These are phyloP conservation scores for Atrichornis clamosus DNA, from an alignment of 2,113 vertebrate genomes.

Conservation along the genomic window DNA sequence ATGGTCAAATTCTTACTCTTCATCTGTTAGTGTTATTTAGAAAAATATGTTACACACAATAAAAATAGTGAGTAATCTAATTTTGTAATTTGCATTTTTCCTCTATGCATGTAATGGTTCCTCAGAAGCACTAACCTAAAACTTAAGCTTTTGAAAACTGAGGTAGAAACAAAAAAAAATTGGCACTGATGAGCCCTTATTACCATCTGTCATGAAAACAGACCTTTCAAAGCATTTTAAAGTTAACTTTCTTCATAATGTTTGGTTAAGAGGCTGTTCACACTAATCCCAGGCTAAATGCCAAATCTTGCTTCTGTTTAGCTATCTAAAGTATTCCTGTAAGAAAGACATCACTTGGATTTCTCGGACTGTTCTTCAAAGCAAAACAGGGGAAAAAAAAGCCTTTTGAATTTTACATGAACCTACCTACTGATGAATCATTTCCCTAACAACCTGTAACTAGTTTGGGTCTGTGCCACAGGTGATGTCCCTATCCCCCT, in stretches of 20 bases:
- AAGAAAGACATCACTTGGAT: slow-evolving; percentile 50
- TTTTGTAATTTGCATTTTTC: neutral
- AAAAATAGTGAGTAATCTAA: neutral
- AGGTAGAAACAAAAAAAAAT: slow-evolving; percentile 50
- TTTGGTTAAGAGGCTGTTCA: slow-evolving; percentile 60
- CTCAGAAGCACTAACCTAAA: slow-evolving; percentile 28
- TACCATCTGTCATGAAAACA: slow-evolving; percentile 65
- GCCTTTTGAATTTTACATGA: neutral
- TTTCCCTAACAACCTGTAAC: neutral
- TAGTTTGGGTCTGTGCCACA: neutral
- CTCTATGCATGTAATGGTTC: neutral
- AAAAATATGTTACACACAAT: neutral
- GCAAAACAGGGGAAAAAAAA: neutral
- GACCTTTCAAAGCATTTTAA: slow-evolving; percentile 64
- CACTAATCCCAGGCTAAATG: slow-evolving; percentile 48
- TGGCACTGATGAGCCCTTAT: slow-evolving; percentile 57
- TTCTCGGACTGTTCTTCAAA: slow-evolving; percentile 43
- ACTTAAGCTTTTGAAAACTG: slow-evolving; percentile 29
- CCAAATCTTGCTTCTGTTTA: slow-evolving; percentile 62
- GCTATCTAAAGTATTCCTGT: slow-evolving; percentile 33
- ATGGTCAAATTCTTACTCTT: neutral
- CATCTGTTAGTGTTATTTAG: neutral
- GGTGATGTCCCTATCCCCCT: neutral
- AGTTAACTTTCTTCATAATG: slow-evolving; percentile 64
- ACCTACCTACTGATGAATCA: neutral